Base-by-base conservation (phyloP, 1,140 invertebrate genomes). In the Heliothis subflexa region DNA sequence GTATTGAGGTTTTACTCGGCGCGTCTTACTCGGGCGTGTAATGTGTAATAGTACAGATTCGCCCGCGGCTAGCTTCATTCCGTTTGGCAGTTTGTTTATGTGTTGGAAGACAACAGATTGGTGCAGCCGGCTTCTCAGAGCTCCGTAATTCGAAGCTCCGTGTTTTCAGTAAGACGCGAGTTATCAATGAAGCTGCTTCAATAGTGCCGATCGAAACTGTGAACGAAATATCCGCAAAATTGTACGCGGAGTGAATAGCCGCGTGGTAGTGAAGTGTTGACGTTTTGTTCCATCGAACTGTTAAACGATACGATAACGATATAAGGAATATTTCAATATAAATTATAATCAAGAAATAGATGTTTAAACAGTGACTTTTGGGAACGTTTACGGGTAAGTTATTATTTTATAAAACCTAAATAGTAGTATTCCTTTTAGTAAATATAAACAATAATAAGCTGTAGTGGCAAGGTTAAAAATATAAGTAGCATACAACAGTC, bases 101-200 rank as follows among this genome's bases (percentile, higher is more conserved):
- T 92, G 90, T 91, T 89, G 87, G 83, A 91, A 92, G 93, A 93
- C 91, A 94, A 93, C 91, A 92, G 89, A 92, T 91, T 90, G 84
- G 91, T 91, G 89, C 83, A 89, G 88, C 89, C 89, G 91, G 91
- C 88, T 85, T 87, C 86, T 83, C 79, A 78, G 85, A 81, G 87
- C 83, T 81, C 85, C 83, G 83, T 85, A 87, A 86, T 85, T 80
- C 82, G 78, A 82, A 85, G 82, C 87, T 79, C 81, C 83, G 85
- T 86, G 78, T 84, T 89, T 83, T 79, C 75, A 85, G 84, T 85
- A 81, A 88, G 88, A 88, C 85, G 86, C 78, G 59, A 62, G 82
- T 80, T 86, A 85, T 88, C 86, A 90, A 90, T 91, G 90, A 82
- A 88, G 78, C 83, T 78, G 66, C 68, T 18, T 66, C 62, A 77